Evolutionary conservation across 1,140 invertebrate species (phyloP).

Genomic region (Melanaphis sacchari): DNA sequence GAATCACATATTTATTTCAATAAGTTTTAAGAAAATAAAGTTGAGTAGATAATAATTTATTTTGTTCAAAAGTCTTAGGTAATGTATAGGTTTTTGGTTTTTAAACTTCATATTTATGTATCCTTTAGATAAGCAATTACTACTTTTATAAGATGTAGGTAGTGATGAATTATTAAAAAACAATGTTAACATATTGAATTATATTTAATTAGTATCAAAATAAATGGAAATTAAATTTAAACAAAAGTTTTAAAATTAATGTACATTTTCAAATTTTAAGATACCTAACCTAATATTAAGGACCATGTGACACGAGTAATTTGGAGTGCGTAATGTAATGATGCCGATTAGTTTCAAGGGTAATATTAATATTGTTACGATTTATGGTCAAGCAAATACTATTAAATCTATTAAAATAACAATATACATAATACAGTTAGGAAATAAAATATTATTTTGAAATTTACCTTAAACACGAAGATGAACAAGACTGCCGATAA

Average conservation of each 20-base stretch:
- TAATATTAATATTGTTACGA: background rate
- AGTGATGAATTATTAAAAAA: background rate
- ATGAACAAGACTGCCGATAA: background rate
- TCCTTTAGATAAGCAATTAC: background rate
- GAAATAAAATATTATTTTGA: background rate
- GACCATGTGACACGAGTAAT: constrained; percentile 36
- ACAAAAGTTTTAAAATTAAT: background rate
- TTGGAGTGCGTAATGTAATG: background rate
- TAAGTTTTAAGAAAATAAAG: background rate
- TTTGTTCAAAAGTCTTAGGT: background rate
- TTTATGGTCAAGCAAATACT: background rate
- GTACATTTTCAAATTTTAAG: background rate
- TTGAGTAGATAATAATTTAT: background rate
- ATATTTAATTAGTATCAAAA: background rate
- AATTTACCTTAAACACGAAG: background rate
- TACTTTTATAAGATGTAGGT: background rate
- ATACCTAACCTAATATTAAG: constrained; percentile 28
- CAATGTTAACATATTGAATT: background rate
- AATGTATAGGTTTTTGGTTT: background rate
- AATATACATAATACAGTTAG: background rate
- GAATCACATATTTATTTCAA: background rate
- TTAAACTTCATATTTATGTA: background rate
- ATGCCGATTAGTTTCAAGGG: background rate
- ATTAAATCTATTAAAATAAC: background rate
- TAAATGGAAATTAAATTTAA: background rate